Base-by-base conservation (phyloP, 1,140 invertebrate species). In the Cyrtorhinus lividipennis region DNA sequence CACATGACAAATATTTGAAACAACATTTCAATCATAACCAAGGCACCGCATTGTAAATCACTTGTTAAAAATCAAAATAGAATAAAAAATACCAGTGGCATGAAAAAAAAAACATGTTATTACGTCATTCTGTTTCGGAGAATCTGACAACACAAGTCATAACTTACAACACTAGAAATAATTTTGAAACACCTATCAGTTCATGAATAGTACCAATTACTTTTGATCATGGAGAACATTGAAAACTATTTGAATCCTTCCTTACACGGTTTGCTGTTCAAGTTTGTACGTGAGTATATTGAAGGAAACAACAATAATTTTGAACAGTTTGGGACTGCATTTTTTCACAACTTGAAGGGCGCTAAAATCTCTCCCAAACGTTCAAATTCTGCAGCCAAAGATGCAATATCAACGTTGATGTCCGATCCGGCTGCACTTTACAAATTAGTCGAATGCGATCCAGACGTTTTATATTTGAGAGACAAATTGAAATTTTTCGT, bases 361-460 rank as follows among this genome's bases (percentile, higher is more conserved):
- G 20, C 48, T 15, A 12, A 20, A 20, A 53, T 13, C 5, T 20
- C 48, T 8, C 20, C 48, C 5, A 5, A 20, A 5, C 48, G 8
- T 3, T 8, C 5, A 5, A 53, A 12, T 53, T 20, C 5, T 15
- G 18, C 5, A 20, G 20, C 12, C 48, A 22, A 15, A 12, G 48
- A 53, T 5, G 48, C 48, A 5, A 13, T 53, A 13, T 5, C 10
- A 20, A 53, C 20, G 48, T 5, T 53, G 12, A 10, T 3, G 5
- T 5, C 10, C 8, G 48, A 53, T 22, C 18, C 48, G 5, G 48
- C 8, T 22, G 10, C 48, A 8, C 20, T 53, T 10, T 53, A 53
- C 48, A 53, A 53, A 20, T 20, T 53, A 20, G 48, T 53, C 18
- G 48, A 53, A 22, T 53, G 48, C 48, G 48, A 53, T 53, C 48